Evolutionary conservation across 2,113 vertebrate genomes (phyloP).

Genomic region (Naja naja): DNA sequence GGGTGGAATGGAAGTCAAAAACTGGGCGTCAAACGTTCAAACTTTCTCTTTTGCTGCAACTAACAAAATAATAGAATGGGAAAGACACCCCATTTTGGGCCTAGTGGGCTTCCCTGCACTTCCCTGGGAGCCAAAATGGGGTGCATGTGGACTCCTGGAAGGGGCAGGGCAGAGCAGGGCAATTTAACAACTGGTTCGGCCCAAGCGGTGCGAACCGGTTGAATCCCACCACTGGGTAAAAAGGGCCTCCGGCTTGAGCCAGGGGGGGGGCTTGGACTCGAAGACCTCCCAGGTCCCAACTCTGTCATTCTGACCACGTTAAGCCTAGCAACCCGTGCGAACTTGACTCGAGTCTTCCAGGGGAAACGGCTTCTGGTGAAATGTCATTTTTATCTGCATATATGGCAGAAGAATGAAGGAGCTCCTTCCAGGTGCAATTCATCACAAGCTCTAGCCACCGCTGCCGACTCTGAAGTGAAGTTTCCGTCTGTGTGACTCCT

Average conservation of each 20-base stretch:
- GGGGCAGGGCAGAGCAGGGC: no score
- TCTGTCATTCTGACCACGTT: background rate
- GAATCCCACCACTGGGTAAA: no score
- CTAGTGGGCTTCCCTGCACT: no score
- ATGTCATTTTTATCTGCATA: background rate
- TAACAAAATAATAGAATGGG: background rate
- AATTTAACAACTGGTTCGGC: no score
- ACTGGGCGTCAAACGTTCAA: background rate
- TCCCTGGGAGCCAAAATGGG: no score
- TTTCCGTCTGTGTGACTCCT: background rate
- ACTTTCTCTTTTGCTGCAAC: background rate
- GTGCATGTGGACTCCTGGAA: no score
- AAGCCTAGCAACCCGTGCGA: background rate
- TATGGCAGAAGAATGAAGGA: background rate
- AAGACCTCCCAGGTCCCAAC: background rate
- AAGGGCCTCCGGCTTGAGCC: background rate
- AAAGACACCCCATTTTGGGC: background rate
- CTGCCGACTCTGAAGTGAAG: background rate
- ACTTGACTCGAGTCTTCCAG: background rate
- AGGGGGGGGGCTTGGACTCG: background rate
- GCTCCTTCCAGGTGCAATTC: background rate
- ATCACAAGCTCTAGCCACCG: background rate
- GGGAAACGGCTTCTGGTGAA: background rate
- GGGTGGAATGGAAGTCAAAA: background rate
- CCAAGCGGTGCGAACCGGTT: no score